A percentile compares a stretch with the other conserved stretches of the same genome.
Evolutionary conservation across 2,888 invertebrate genomes (phyloP).

Genomic region (Sminthurides aquaticus): DNA sequence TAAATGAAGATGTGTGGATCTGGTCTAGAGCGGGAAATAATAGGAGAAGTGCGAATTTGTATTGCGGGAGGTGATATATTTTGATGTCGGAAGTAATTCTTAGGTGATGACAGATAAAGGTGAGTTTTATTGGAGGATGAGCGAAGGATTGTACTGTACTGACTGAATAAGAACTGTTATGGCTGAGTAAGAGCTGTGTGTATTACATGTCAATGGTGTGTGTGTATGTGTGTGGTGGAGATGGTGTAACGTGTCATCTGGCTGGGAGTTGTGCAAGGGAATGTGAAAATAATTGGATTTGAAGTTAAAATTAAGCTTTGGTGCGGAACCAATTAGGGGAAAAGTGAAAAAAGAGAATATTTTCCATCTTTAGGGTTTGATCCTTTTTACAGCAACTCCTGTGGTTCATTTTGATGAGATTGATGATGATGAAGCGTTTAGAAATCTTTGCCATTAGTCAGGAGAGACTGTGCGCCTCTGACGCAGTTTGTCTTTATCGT

Average conservation of each 20-base stretch:
- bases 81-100: no score
- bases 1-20: no score
- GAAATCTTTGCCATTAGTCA: background rate
- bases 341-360: slow-evolving; percentile 19
- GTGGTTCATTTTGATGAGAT: slow-evolving; percentile 17
- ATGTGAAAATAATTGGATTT: slow-evolving; percentile 40
- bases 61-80: background rate
- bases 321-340: slow-evolving; percentile 40
- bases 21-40: background rate
- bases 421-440: slow-evolving; percentile 11
- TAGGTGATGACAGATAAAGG: no score
- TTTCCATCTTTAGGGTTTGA: slow-evolving; percentile 6
- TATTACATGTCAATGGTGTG: no score
- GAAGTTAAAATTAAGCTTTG: slow-evolving; percentile 42
- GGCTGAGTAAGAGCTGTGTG: no score
- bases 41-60: background rate
- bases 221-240: no score
- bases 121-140: no score
- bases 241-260: background rate
- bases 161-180: no score
- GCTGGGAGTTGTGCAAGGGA: background rate
- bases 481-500: background rate
- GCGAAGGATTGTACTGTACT: no score
- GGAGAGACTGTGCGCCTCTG: background rate
- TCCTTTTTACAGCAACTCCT: slow-evolving; percentile 16